These are phyloP conservation scores for Anoura caudifer DNA, from an alignment of 2,113 vertebrate genomes.

Conservation along the genomic window DNA sequence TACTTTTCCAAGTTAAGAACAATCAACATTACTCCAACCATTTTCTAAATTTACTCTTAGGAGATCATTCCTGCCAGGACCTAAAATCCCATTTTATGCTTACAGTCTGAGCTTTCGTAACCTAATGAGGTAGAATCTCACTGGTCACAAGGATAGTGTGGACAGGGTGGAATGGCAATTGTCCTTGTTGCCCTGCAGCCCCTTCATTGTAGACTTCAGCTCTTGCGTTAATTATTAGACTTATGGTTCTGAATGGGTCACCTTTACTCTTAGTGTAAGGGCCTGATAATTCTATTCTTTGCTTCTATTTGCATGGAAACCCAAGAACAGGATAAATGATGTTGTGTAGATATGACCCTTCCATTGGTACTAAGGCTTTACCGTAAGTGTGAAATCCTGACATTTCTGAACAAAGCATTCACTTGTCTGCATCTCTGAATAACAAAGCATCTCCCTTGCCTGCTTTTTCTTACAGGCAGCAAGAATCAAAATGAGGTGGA, in stretches of 20 bases:
- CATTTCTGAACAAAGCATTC: background rate
- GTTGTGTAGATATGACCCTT: background rate
- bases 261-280: background rate
- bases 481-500: background rate
- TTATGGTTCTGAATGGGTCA: background rate
- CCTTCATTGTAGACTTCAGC: background rate
- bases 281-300: background rate
- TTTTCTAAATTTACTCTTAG: background rate
- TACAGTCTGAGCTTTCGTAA: background rate
- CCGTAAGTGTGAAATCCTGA: background rate
- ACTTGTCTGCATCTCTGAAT: background rate
- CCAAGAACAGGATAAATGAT: background rate
- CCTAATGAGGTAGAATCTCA: background rate
- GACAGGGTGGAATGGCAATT: background rate
- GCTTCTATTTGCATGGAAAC: background rate
- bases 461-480: slow-evolving; percentile 2
- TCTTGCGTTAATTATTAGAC: background rate
- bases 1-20: background rate
- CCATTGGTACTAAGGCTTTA: background rate
- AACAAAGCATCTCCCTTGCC: too few species aligned
- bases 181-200: background rate
- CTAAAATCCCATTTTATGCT: background rate
- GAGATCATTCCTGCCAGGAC: background rate
- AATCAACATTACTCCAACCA: background rate
- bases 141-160: background rate